Conservation (phyloP, 1,140 invertebrate genomes). For the Galendromus occidentalis region DNA sequence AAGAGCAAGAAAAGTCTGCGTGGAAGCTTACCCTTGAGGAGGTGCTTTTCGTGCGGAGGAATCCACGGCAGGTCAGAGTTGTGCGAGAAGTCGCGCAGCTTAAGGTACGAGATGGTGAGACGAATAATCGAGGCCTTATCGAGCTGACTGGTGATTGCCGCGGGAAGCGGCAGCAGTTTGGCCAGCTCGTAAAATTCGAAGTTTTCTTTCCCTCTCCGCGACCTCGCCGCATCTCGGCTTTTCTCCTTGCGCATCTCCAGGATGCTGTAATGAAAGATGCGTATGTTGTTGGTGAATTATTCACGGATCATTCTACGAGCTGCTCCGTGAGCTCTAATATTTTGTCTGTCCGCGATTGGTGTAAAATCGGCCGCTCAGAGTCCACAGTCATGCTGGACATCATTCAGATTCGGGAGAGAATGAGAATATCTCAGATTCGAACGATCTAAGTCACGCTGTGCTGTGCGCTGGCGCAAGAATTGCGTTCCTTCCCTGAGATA, state of each 20-base stretch:
- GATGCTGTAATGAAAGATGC: conserved; percentile 47
- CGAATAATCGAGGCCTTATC: conserved; percentile 98
- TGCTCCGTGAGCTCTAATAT: no score
- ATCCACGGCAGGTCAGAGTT: conserved; percentile 90
- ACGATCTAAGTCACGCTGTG: no score
- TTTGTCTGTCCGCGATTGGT: no score
- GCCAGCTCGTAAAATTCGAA: conserved; percentile 96
- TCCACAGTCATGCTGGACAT: no score
- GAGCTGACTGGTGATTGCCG: conserved; percentile 87
- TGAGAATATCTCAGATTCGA: no score
- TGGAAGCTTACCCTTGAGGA: neutral
- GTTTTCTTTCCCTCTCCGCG: conserved; percentile 86
- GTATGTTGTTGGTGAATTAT: no score
- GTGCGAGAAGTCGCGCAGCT: conserved; percentile 77
- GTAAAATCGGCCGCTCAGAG: no score
- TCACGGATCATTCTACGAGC: no score
- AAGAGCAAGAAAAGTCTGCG: no score
- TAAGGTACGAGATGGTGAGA: conserved; percentile 89
- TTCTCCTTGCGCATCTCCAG: conserved; percentile 90
- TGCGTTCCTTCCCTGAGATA: no score
- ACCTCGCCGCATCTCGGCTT: conserved; percentile 80
- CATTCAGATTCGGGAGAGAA: no score
- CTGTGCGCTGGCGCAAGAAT: no score
- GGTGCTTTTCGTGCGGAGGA: conserved; percentile 29
- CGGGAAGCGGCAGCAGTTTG: conserved; percentile 85